A percentile compares a stretch with the other conserved stretches of the same genome.
These are phyloP conservation scores for Procambarus virginalis DNA, from an alignment of 1,140 invertebrate genomes.

Conservation along the genomic window DNA sequence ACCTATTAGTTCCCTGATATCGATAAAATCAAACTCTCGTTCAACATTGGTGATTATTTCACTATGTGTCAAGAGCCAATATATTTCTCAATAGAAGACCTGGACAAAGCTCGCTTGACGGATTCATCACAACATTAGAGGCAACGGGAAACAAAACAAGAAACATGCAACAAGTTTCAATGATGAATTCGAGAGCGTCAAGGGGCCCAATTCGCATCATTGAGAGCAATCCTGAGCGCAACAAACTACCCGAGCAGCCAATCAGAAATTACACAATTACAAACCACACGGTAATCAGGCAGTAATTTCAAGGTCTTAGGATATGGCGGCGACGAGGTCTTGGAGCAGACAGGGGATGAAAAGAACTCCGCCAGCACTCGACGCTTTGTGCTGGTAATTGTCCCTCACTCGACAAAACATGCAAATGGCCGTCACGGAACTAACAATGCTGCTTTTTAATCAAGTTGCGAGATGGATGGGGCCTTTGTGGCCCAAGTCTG, in stretches of 20 bases:
- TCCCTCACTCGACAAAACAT: slow-evolving; percentile 37
- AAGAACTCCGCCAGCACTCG: neutral
- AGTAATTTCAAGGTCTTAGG: slow-evolving; percentile 4
- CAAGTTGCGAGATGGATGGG: slow-evolving; percentile 29
- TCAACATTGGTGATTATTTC: too few relatives aligned
- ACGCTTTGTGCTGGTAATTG: slow-evolving; percentile 8
- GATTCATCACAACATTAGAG: too few relatives aligned
- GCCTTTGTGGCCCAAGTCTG: slow-evolving; percentile 44
- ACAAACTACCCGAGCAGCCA: slow-evolving; percentile 17
- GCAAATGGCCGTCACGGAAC: slow-evolving; percentile 43
- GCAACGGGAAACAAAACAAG: neutral
- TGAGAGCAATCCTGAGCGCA: neutral
- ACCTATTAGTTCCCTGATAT: too few relatives aligned
- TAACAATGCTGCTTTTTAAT: slow-evolving; percentile 50
- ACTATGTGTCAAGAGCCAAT: too few relatives aligned
- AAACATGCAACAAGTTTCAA: neutral
- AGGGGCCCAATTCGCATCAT: neutral
- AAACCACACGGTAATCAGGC: slow-evolving; percentile 12
- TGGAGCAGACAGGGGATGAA: neutral
- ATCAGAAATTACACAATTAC: slow-evolving; percentile 9
- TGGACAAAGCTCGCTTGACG: too few relatives aligned
- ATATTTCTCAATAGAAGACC: too few relatives aligned
- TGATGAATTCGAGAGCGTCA: neutral
- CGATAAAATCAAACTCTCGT: too few relatives aligned
- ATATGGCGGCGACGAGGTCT: neutral